phyloP scores from a whole-genome alignment of 2,797 vertebrate species.

The Columba guinea region DNA sequence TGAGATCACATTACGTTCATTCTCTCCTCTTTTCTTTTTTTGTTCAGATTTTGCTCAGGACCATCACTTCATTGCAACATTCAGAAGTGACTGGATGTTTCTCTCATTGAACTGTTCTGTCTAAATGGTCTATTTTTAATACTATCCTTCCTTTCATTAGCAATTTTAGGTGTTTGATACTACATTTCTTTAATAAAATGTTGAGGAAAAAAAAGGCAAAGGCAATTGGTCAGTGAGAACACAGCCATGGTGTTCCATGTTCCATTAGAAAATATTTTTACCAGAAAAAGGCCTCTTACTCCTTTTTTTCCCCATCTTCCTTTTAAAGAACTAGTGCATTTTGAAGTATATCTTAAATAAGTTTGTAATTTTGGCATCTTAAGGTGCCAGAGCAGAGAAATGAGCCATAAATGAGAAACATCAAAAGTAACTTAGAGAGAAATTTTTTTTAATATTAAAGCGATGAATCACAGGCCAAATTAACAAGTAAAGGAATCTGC shows the following conservation, averaged over 20 bases:
- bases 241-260: background rate
- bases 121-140: background rate
- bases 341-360: slow-evolving; percentile 77
- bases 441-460: slow-evolving; percentile 81
- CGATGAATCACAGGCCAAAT: slow-evolving; percentile 82
- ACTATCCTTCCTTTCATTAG: background rate
- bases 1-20: background rate
- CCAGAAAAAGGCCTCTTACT: slow-evolving; percentile 3
- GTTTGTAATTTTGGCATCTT: slow-evolving; percentile 79
- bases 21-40: background rate
- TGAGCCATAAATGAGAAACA: slow-evolving; percentile 82
- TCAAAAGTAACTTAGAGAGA: slow-evolving; percentile 83
- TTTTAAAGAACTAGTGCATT: slow-evolving; percentile 69
- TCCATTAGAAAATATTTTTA: slow-evolving; percentile 21
- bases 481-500: slow-evolving; percentile 81
- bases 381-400: slow-evolving; percentile 75
- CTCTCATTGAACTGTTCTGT: background rate
- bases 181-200: background rate
- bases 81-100: background rate
- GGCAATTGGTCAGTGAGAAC: background rate
- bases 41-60: background rate
- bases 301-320: background rate
- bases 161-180: background rate
- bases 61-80: background rate
- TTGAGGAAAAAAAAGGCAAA: background rate